Evolutionary conservation across 2,888 invertebrate species (phyloP), one percentile per base, ranked within the genome.

Genomic region (Imbricaverruca yamaguchii): DNA sequence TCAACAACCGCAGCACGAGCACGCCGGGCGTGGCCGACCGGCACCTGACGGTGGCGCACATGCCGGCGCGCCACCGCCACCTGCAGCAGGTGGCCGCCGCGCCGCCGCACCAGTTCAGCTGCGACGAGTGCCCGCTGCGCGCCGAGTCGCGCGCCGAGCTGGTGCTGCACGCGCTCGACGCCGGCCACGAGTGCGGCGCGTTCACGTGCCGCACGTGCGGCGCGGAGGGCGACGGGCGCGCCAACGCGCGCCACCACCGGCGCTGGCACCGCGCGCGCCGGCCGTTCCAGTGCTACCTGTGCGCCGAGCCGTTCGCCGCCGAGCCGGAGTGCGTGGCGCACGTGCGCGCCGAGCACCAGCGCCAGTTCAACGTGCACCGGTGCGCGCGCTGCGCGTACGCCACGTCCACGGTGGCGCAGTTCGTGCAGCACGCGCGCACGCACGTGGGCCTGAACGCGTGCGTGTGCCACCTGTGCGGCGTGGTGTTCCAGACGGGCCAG

Each of bases 381-480:
- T 74, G 74, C 53, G 15, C 74, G 53, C 74, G 74, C 53, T 74
- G 74, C 15, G 53, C 74, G 53, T 74, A 74, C 74, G 74, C 74
- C 74, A 74, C 74, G 9, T 74, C 74, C 18, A 53, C 18, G 39
- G 53, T 74, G 18, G 53, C 23, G 53, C 74, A 74, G 74, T 74
- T 74, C 74, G 13, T 74, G 8, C 39, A 25, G 39, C 74, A 74
- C 74, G 74, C 74, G 18, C 74, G 74, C 74, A 15, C 74, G 53
- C 74, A 74, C 74, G 53, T 53, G 6, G 74, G 74, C 18, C 74
- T 53, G 53, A 74, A 74, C 74, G 53, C 74, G 18, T 74, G 74
- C 74, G 74, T 74, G 53, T 74, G 74, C 74, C 74, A 74, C 53
- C 39, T 53, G 53, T 74, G 74, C 74, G 74, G 74, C 74, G 39